These are phyloP conservation scores for Schizaphis graminum DNA, from an alignment of 2,888 invertebrate species.

Conservation along the genomic window DNA sequence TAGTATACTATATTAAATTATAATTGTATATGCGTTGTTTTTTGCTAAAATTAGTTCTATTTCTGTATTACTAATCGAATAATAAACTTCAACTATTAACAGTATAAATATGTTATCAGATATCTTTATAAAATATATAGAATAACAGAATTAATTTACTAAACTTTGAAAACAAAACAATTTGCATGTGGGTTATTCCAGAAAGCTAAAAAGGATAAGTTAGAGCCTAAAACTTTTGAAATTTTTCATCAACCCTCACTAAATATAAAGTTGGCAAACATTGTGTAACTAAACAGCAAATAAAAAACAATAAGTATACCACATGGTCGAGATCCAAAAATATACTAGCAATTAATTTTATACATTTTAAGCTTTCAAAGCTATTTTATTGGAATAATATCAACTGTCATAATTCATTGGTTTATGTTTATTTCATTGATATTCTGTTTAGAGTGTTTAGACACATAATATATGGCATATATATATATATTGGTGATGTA, in stretches of 20 bases:
- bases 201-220: neutral
- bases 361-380: slow-evolving; percentile 3
- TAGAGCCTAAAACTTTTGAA: slow-evolving; percentile 7
- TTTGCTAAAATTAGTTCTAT: too few species aligned
- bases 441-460: neutral
- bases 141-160: too few species aligned
- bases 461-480: neutral
- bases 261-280: slow-evolving; percentile 41
- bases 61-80: too few species aligned
- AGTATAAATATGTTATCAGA: too few species aligned
- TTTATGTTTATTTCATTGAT: neutral
- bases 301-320: slow-evolving; percentile 21
- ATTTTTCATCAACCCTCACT: slow-evolving; percentile 22
- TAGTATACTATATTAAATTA: too few species aligned
- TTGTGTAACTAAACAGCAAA: slow-evolving; percentile 38
- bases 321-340: slow-evolving; percentile 39
- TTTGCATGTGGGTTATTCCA: neutral
- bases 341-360: slow-evolving; percentile 38
- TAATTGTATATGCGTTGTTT: too few species aligned
- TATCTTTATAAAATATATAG: too few species aligned
- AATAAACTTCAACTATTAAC: too few species aligned
- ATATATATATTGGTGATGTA: neutral
- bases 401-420: slow-evolving; percentile 30
- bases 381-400: slow-evolving; percentile 47
- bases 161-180: slow-evolving; percentile 24